Base-by-base conservation (phyloP, 1,140 invertebrate species). In the Idris sp. region DNA sequence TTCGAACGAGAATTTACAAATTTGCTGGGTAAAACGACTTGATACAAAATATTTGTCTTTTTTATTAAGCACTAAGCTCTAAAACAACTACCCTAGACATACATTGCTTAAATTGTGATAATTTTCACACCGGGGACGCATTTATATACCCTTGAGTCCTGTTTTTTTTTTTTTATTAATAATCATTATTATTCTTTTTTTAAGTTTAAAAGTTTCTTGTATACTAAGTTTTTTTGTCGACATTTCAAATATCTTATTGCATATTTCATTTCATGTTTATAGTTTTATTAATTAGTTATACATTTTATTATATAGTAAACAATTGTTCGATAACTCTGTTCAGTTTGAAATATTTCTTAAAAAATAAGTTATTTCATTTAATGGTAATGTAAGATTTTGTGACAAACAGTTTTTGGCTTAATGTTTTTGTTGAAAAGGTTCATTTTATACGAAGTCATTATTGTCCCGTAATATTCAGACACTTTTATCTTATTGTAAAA, bases 41-140 rank as follows among this genome's bases (percentile, higher is more conserved):
- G 22, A 46, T 73, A 73, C 49, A 73, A 73, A 74, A 74, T 74
- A 74, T 41, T 53, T 38, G 49, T 72, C 44, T 74, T 74, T 51
- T 16, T 61, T 10, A 35, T 54, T 73, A 61, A 61, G 35, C 51
- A 40, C 58, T 71, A 71, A 43, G 13, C 38, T 56, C 41, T 62
- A 59, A 19, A 61, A 72, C 43, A 49, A 48, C 33, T 53, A 44
- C 49, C 25, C 25, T 54, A 14, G 40, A 54, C 4, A 43, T 22
- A 40, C 15, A 11, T 22, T 64, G 28, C 8, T 49, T 22, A 6
- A 9, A 40, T 46, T 22, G 10, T 3, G 5, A 3, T 44, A 25
- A 28, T 16, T 44, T n/a, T 13, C 10, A 19, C 58, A 5, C 18
- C 2, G n/a, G 28, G 30, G 36, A 43, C 35, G 35, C 9, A 46